Evolutionary conservation across 2,797 vertebrate genomes (phyloP).

Genomic region (Selene dorsalis): DNA sequence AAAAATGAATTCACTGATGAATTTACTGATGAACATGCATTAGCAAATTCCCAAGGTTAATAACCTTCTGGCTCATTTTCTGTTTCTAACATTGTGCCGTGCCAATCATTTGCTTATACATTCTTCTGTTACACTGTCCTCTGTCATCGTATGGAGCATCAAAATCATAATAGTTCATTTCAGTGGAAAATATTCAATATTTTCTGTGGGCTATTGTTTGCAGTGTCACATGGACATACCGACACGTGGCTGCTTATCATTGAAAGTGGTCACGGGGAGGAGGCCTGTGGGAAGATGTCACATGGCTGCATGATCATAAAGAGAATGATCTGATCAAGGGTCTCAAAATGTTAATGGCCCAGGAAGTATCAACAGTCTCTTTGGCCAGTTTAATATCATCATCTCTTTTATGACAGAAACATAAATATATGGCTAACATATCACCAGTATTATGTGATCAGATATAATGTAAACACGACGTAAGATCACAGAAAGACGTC

Average conservation of each 20-base stretch:
- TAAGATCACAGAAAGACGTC: neutral
- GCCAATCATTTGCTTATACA: neutral
- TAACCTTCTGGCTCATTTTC: conserved; percentile 33
- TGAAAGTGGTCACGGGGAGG: conserved; percentile 30
- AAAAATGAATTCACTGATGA: conserved; percentile 36
- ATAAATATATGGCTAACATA: neutral
- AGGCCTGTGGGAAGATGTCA: conserved; percentile 35
- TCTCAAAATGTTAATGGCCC: conserved; percentile 22
- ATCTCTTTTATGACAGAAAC: conserved; percentile 3
- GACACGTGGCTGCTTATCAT: conserved; percentile 26
- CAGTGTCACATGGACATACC: conserved; percentile 8
- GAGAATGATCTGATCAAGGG: conserved; percentile 27
- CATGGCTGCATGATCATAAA: conserved; percentile 33
- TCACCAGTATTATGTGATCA: neutral
- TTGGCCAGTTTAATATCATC: conserved; percentile 26
- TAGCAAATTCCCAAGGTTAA: conserved; percentile 45
- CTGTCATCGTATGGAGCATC: neutral
- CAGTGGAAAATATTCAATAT: conserved; percentile 8
- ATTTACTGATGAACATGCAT: conserved; percentile 48
- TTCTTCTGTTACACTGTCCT: neutral
- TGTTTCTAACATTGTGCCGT: conserved; percentile 2
- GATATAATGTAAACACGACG: too few relatives aligned
- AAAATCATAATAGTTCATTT: conserved; percentile 5
- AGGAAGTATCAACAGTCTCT: conserved; percentile 15
- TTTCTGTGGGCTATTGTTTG: conserved; percentile 10